Conservation (phyloP, 2,113 vertebrate species). For the Lasiurus borealis region DNA sequence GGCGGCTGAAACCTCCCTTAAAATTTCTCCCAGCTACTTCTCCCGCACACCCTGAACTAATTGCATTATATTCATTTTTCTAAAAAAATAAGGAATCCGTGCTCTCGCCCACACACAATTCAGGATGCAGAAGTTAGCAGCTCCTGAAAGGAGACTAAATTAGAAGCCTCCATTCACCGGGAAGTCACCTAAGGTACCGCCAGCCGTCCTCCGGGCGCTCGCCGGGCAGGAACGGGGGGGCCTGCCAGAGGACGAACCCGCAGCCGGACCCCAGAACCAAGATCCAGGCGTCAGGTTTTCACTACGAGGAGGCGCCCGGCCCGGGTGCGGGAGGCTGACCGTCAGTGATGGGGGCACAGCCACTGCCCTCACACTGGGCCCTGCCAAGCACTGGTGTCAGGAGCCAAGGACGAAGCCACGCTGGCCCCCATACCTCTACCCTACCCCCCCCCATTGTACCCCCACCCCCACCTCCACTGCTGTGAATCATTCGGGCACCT, state of each 20-base stretch:
- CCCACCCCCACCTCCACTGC: not conserved
- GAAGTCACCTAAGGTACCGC: slow-evolving; percentile 20
- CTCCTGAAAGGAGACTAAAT: slow-evolving; percentile 50
- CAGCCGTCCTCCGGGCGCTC: not conserved
- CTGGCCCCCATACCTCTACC: not conserved
- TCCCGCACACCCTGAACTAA: slow-evolving; percentile 58
- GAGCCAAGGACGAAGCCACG: not conserved
- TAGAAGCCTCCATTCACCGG: slow-evolving; percentile 62
- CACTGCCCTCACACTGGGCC: not conserved
- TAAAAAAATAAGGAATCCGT: slow-evolving; percentile 50
- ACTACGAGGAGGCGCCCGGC: not conserved
- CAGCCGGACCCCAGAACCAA: too few species aligned
- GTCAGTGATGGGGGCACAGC: slow-evolving; percentile 45
- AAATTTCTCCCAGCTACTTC: slow-evolving; percentile 57
- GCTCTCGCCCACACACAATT: slow-evolving; percentile 67
- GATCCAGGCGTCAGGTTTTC: too few species aligned
- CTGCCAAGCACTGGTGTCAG: slow-evolving; percentile 45
- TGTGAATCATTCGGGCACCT: not conserved
- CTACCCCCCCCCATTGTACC: too few species aligned
- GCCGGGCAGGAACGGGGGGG: not conserved
- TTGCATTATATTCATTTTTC: slow-evolving; percentile 65
- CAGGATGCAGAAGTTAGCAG: slow-evolving; percentile 67
- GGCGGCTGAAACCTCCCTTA: slow-evolving; percentile 11
- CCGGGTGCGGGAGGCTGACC: not conserved
- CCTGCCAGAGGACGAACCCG: not conserved